phyloP scores from a whole-genome alignment of 2,888 invertebrate genomes.

The Serripes groenlandicus region DNA sequence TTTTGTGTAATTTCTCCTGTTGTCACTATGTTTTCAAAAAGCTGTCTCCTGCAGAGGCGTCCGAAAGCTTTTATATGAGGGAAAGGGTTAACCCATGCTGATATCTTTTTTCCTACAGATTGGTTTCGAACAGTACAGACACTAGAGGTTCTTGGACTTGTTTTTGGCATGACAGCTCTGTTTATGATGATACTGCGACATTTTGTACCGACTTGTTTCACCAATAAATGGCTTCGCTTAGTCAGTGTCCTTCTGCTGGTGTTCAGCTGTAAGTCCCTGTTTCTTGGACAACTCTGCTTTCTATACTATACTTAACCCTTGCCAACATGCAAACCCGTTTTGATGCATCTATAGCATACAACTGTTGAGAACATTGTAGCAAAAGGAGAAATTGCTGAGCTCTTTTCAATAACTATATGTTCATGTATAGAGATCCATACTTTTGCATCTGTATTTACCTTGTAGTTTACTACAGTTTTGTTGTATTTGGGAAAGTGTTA shows the following conservation, averaged over 20 bases:
- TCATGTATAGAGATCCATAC: no score
- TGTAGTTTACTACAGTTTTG: no score
- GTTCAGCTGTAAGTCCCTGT: slow-evolving; percentile 67
- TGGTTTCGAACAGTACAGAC: slow-evolving; percentile 75
- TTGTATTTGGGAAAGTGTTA: no score
- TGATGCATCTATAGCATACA: no score
- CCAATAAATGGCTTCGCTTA: slow-evolving; percentile 53
- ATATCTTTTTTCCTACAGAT: slow-evolving; percentile 54
- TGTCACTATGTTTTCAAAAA: not conserved
- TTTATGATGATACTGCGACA: slow-evolving; percentile 54
- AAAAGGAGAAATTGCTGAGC: no score
- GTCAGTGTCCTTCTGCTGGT: slow-evolving; percentile 45
- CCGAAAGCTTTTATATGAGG: not conserved
- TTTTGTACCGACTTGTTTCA: slow-evolving; percentile 56
- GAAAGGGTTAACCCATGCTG: not conserved
- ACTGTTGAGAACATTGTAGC: no score
- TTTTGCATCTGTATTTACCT: no score
- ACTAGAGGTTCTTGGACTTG: slow-evolving; percentile 64
- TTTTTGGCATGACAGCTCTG: slow-evolving; percentile 38
- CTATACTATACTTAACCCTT: not conserved
- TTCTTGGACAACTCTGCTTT: not conserved
- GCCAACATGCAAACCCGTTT: no score
- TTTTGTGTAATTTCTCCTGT: not conserved
- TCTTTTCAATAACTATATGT: no score
- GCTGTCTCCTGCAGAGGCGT: not conserved